phyloP scores from a whole-genome alignment of 2,888 invertebrate genomes.

The Drosophila prostipennis region DNA sequence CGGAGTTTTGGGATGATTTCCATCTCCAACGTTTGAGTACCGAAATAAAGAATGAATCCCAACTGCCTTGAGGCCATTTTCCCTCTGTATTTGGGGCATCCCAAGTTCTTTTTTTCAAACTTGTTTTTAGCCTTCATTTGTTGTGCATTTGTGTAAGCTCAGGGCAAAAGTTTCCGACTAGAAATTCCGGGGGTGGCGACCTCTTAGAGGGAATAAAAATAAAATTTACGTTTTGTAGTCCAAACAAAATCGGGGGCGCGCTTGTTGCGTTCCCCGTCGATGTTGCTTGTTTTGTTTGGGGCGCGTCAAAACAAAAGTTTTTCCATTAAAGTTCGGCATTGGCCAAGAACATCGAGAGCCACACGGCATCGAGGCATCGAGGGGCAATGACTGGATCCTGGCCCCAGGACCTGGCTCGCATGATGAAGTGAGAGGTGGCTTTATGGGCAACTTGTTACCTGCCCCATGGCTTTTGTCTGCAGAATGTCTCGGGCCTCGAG shows the following conservation, averaged over 20 bases:
- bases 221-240: slow-evolving; percentile 63
- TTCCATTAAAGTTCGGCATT: slow-evolving; percentile 77
- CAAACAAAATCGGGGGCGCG: slow-evolving; percentile 56
- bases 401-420: slow-evolving; percentile 12
- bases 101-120: slow-evolving; percentile 2
- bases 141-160: slow-evolving; percentile 34
- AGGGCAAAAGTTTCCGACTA: slow-evolving; percentile 33
- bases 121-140: slow-evolving; percentile 28
- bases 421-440: slow-evolving; percentile 52
- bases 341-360: slow-evolving; percentile 37
- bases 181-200: background rate
- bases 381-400: slow-evolving; percentile 14
- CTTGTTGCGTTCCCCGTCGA: slow-evolving; percentile 37
- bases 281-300: slow-evolving; percentile 26
- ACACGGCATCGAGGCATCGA: background rate
- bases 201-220: slow-evolving; percentile 57
- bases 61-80: slow-evolving; percentile 20
- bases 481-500: slow-evolving; percentile 23
- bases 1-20: background rate
- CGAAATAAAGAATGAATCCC: background rate
- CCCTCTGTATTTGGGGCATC: slow-evolving; percentile 9
- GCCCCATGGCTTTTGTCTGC: slow-evolving; percentile 37
- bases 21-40: too few species aligned
- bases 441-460: slow-evolving; percentile 78
- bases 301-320: slow-evolving; percentile 77